These are phyloP conservation scores for Dipodomys merriami DNA, from an alignment of 2,113 vertebrate species.

Conservation along the genomic window DNA sequence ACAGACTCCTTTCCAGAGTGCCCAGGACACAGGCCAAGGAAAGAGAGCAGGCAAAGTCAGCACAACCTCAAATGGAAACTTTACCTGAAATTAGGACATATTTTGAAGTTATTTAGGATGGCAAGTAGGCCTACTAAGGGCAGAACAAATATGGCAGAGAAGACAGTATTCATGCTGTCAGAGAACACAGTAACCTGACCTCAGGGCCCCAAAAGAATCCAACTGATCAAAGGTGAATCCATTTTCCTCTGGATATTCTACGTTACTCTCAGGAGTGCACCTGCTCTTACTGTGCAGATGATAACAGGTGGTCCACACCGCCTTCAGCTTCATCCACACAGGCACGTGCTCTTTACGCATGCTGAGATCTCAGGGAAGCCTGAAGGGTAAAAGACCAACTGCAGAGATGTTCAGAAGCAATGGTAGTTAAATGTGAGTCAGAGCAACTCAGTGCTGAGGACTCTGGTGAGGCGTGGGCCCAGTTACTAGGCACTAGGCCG, in stretches of 20 bases:
- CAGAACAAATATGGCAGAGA: conserved; percentile 64
- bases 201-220: background rate
- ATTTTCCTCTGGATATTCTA: background rate
- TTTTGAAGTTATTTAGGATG: conserved; percentile 73
- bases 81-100: conserved; percentile 59
- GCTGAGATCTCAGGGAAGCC: background rate
- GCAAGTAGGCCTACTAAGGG: conserved; percentile 76
- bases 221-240: background rate
- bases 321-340: background rate
- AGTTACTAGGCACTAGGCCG: background rate
- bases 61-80: conserved; percentile 60
- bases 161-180: background rate
- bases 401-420: background rate
- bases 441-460: background rate
- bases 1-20: conserved; percentile 65
- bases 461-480: background rate
- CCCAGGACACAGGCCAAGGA: conserved; percentile 72
- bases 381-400: background rate
- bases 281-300: background rate
- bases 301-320: background rate
- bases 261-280: background rate
- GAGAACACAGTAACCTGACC: background rate
- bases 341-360: background rate
- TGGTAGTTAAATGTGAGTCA: background rate
- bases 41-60: conserved; percentile 73